Evolutionary conservation across 2,113 vertebrate species (phyloP).

Genomic region (Poeciliopsis turrubarensis): DNA sequence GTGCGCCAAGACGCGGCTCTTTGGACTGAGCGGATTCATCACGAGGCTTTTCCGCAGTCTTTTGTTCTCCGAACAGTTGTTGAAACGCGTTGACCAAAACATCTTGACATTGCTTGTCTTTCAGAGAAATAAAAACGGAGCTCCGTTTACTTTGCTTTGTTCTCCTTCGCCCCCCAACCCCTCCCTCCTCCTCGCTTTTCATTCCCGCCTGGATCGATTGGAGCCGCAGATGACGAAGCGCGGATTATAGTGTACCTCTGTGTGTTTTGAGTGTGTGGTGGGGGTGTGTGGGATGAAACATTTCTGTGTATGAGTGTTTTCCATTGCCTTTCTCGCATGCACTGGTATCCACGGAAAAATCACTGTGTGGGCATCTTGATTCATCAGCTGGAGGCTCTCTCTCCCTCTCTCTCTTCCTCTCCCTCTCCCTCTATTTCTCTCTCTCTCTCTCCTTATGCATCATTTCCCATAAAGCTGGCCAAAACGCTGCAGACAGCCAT

Average conservation of each 20-base stretch:
- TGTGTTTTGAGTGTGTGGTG: conserved; percentile 1
- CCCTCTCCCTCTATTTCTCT: background rate
- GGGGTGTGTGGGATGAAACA: conserved; percentile 14
- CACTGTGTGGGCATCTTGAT: conserved; percentile 36
- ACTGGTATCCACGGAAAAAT: conserved; percentile 31
- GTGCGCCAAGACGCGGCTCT: conserved; percentile 41
- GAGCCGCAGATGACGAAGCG: conserved; percentile 41
- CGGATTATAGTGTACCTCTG: conserved; percentile 31
- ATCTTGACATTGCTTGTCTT: conserved; percentile 76
- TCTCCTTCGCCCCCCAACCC: conserved; percentile 9
- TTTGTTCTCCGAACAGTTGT: conserved; percentile 63
- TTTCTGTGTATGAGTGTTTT: conserved; percentile 1
- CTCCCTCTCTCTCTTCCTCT: background rate
- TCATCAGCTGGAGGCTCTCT: conserved; percentile 34
- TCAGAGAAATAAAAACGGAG: conserved; percentile 75
- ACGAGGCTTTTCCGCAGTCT: conserved; percentile 59
- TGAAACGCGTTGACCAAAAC: conserved; percentile 70
- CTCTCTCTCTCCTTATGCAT: conserved; percentile 11
- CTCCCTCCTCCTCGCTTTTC: conserved; percentile 27
- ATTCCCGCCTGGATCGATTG: conserved; percentile 56
- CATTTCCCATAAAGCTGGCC: conserved; percentile 18
- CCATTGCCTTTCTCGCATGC: conserved; percentile 9
- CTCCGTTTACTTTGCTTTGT: conserved; percentile 65
- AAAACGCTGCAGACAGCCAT: conserved; percentile 7
- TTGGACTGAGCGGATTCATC: conserved; percentile 39